Percentiles rank a stretch among this genome's conserved stretches.
phyloP scores from a whole-genome alignment of 2,888 invertebrate species.

The Corbicula japonica region DNA sequence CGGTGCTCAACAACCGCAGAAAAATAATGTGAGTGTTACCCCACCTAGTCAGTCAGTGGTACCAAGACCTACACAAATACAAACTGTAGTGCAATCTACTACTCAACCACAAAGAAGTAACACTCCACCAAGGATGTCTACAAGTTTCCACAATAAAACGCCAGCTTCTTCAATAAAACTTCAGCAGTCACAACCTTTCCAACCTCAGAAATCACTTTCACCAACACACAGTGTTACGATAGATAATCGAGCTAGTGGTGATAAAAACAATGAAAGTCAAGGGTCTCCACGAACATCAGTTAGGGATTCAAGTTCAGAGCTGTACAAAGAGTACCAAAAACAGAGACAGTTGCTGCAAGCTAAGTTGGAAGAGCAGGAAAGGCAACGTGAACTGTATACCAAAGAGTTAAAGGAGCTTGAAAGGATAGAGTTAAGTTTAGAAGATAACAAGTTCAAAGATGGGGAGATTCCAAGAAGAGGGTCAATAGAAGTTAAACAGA shows the following conservation, averaged over 20 bases:
- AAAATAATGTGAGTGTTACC: too few species aligned
- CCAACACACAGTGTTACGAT: conserved; percentile 74
- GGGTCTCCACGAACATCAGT: conserved; percentile 38
- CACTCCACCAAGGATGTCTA: conserved; percentile 67
- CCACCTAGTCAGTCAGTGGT: conserved; percentile 30
- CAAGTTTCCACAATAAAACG: conserved; percentile 57
- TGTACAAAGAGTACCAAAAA: conserved; percentile 93
- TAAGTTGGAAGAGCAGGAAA: conserved; percentile 79
- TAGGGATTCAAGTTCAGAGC: conserved; percentile 88
- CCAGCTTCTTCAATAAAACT: conserved; percentile 61
- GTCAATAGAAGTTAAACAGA: conserved; percentile 43
- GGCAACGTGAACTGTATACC: conserved; percentile 87
- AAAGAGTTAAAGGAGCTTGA: conserved; percentile 85
- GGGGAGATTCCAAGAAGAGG: conserved; percentile 25
- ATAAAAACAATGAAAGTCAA: conserved; percentile 39
- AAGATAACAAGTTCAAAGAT: conserved; percentile 57
- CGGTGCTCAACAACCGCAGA: conserved; percentile 36
- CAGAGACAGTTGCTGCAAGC: conserved; percentile 81
- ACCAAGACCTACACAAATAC: conserved; percentile 49
- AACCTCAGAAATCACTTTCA: conserved; percentile 69
- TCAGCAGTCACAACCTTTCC: conserved; percentile 54
- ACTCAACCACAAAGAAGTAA: conserved; percentile 59
- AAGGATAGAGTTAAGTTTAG: conserved; percentile 68
- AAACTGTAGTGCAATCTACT: conserved; percentile 40
- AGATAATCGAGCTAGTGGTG: conserved; percentile 42